A percentile compares a stretch with the other conserved stretches of the same genome.
Conservation (phyloP, 2,797 vertebrate genomes). For the Mastacembelus armatus region DNA sequence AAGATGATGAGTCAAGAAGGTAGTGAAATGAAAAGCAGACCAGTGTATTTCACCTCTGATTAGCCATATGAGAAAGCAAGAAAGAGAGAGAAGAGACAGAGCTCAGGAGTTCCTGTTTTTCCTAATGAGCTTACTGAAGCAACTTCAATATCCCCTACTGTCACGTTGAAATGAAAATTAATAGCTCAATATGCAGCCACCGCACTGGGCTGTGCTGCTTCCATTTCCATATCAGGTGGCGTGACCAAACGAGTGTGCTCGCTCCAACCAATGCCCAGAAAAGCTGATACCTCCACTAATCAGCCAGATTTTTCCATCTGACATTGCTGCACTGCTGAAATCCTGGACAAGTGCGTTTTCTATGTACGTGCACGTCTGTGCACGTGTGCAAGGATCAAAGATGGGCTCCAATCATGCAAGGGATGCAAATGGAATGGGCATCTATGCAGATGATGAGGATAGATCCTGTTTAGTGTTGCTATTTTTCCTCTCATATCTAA, state of each 20-base stretch:
- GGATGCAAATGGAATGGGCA: constrained; percentile 61
- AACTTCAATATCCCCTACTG: constrained; percentile 85
- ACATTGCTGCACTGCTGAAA: constrained; percentile 55
- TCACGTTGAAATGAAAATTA: constrained; percentile 88
- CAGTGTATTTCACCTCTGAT: constrained; percentile 74
- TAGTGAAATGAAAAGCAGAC: constrained; percentile 75
- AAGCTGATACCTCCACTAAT: constrained; percentile 83
- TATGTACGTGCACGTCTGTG: constrained; percentile 18
- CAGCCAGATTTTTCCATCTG: constrained; percentile 81
- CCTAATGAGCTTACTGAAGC: constrained; percentile 82
- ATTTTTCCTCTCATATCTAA: too few species aligned
- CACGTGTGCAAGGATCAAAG: constrained; percentile 46
- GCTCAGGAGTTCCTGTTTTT: constrained; percentile 59
- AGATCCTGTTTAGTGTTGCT: constrained; percentile 34
- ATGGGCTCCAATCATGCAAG: constrained; percentile 58
- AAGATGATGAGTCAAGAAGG: constrained; percentile 59
- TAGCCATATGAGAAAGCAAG: constrained; percentile 46
- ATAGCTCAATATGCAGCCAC: constrained; percentile 81
- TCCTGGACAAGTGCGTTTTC: constrained; percentile 45
- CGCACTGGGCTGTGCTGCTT: constrained; percentile 77
- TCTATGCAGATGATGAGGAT: constrained; percentile 50
- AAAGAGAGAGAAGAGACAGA: constrained; percentile 39
- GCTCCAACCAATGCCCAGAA: constrained; percentile 72
- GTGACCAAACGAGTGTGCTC: constrained; percentile 84
- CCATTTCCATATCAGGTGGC: constrained; percentile 85